phyloP scores from a whole-genome alignment of 2,113 vertebrate species.

The Cinclus cinclus region DNA sequence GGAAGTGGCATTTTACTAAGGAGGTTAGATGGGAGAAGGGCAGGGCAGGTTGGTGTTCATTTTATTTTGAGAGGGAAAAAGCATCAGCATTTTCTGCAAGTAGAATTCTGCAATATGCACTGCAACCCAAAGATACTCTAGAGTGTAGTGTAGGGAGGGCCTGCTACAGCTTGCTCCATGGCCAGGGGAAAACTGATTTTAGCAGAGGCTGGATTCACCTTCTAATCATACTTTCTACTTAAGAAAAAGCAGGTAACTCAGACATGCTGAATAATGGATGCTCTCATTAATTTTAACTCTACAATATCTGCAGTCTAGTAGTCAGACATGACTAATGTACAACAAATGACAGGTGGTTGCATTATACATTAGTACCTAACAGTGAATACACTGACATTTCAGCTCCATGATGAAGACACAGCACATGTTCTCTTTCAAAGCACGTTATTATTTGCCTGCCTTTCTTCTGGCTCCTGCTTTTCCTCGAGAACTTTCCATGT shows the following conservation, averaged over 20 bases:
- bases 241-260: background rate
- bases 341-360: background rate
- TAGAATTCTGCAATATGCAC: background rate
- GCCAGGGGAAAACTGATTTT: conserved; percentile 13
- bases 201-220: background rate
- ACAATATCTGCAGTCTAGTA: conserved; percentile 3
- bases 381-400: conserved; percentile 49
- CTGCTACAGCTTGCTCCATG: background rate
- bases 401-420: background rate
- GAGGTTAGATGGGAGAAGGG: background rate
- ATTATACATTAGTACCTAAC: conserved; percentile 23
- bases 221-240: background rate
- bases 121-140: background rate
- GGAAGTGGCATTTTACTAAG: background rate
- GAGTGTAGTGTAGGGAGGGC: background rate
- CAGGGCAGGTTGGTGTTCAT: background rate
- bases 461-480: background rate
- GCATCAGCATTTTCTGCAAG: background rate
- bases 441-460: background rate
- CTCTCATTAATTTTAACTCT: conserved; percentile 37
- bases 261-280: conserved; percentile 35
- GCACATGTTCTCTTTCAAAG: conserved; percentile 14
- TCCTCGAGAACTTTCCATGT: background rate
- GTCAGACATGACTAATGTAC: conserved; percentile 44
- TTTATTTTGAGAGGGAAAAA: background rate